Percentiles rank a stretch among this genome's conserved stretches.
phyloP scores from a whole-genome alignment of 1,140 invertebrate genomes.

The Heterodera carotae region DNA sequence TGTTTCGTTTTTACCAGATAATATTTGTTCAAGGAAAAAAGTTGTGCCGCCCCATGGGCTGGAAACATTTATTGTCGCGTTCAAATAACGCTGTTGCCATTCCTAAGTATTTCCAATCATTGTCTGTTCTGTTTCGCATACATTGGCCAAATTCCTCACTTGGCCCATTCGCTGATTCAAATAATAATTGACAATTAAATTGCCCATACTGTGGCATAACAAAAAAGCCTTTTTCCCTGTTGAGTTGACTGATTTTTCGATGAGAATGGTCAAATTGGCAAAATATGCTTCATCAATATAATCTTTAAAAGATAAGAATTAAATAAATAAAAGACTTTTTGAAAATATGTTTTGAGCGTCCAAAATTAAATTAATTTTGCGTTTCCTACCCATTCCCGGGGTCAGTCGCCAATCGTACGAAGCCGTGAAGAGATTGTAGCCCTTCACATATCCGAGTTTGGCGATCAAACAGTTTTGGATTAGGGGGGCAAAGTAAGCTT shows the following conservation, averaged over 20 bases:
- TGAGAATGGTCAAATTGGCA: not conserved
- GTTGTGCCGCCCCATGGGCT: not conserved
- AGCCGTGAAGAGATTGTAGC: not conserved
- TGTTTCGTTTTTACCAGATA: not conserved
- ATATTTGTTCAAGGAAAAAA: not conserved
- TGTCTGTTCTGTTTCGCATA: not conserved
- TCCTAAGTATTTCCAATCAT: not conserved
- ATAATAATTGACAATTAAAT: not conserved
- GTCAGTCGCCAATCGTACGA: not conserved
- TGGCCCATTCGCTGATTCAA: not conserved
- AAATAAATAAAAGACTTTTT: too few species aligned
- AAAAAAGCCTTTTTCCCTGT: not conserved
- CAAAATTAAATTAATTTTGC: not conserved
- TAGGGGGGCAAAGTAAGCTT: not conserved
- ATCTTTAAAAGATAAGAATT: not conserved
- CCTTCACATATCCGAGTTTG: not conserved
- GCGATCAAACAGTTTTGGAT: not conserved
- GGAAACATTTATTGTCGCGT: not conserved
- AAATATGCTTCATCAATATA: not conserved
- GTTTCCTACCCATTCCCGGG: not conserved
- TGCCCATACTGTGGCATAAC: not conserved
- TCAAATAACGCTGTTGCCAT: not conserved
- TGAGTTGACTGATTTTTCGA: not conserved
- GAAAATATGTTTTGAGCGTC: too few species aligned
- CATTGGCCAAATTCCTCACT: not conserved